These are phyloP conservation scores for Carassius auratus DNA, from an alignment of 2,113 vertebrate genomes.

Conservation along the genomic window DNA sequence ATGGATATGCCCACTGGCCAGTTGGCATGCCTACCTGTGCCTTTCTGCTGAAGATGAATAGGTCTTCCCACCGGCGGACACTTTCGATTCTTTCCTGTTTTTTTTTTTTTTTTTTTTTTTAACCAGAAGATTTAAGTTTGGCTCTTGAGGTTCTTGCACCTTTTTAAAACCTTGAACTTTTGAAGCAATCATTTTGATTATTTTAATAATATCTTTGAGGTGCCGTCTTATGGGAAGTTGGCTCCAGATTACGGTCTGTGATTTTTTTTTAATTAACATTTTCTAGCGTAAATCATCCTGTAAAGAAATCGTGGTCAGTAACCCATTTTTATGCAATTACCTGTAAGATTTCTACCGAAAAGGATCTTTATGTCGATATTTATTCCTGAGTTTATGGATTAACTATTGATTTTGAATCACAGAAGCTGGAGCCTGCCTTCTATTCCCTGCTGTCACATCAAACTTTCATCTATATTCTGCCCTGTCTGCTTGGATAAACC, in stretches of 20 bases:
- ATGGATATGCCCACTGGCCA: slow-evolving; percentile 69
- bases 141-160: slow-evolving; percentile 55
- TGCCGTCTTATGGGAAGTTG: neutral
- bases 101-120: slow-evolving; percentile 57
- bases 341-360: neutral
- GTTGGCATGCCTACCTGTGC: slow-evolving; percentile 66
- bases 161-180: slow-evolving; percentile 59
- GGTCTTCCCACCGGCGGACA: slow-evolving; percentile 69
- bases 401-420: slow-evolving; percentile 34
- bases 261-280: too few species aligned
- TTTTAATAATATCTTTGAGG: neutral
- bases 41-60: slow-evolving; percentile 65
- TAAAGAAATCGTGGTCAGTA: neutral
- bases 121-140: slow-evolving; percentile 66
- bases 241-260: too few species aligned
- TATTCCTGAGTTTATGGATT: neutral
- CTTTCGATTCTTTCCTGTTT: slow-evolving; percentile 54
- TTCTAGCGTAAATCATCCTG: neutral
- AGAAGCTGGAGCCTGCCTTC: slow-evolving; percentile 1
- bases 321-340: slow-evolving; percentile 22
- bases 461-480: slow-evolving; percentile 18
- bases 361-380: slow-evolving; percentile 26
- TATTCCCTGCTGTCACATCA: slow-evolving; percentile 1
- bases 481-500: slow-evolving; percentile 11
- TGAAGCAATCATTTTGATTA: slow-evolving; percentile 31